Percentiles rank a stretch among this genome's conserved stretches.
Conservation (phyloP, 2,797 vertebrate genomes). For the Phataginus tricuspis region DNA sequence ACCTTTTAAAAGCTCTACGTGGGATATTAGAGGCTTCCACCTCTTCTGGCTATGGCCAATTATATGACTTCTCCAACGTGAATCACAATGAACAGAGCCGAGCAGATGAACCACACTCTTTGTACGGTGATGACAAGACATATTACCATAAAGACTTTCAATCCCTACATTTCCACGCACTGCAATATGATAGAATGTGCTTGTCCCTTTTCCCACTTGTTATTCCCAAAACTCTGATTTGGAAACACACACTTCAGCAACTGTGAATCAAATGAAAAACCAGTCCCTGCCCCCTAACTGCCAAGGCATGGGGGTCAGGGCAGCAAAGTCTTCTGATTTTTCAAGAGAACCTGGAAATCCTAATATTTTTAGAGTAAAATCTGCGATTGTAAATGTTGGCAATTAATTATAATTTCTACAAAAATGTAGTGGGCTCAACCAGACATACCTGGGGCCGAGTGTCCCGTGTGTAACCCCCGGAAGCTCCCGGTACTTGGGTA, state of each 20-base stretch:
- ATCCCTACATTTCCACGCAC: not conserved
- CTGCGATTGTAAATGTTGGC: not conserved
- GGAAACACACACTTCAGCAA: not conserved
- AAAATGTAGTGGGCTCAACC: not conserved
- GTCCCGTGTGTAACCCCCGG: not conserved
- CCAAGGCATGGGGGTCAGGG: rapidly evolving
- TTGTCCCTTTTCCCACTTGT: not conserved
- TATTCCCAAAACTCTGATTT: not conserved
- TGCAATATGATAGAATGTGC: not conserved
- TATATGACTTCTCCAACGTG: not conserved
- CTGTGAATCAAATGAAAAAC: not conserved
- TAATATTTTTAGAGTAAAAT: not conserved
- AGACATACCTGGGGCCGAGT: not conserved
- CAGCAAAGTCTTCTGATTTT: not conserved
- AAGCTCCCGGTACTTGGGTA: not conserved
- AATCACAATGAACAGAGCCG: not conserved
- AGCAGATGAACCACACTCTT: not conserved
- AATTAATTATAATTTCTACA: not conserved
- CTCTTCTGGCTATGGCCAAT: not conserved
- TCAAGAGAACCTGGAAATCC: not conserved
- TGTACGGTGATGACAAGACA: not conserved
- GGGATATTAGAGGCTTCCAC: not conserved
- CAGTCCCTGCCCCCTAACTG: not conserved
- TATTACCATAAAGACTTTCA: slow-evolving; percentile 24
- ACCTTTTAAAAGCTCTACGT: not conserved